Base-by-base conservation (phyloP, 2,888 invertebrate genomes). In the Frankliniella fusca region DNA sequence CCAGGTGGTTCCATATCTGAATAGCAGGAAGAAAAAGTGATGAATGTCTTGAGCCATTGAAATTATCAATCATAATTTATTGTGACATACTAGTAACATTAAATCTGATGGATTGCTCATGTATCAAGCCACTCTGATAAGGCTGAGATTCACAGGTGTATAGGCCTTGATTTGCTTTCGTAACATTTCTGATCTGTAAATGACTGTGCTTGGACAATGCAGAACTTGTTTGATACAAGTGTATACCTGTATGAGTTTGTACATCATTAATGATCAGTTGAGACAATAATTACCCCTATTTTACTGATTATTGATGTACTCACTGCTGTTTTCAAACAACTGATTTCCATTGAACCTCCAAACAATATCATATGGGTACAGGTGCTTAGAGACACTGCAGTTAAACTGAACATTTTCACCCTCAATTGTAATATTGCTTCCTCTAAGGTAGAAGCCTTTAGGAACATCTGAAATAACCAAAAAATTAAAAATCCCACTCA, bases 331-430 rank as follows among this genome's bases (percentile, higher is more conserved):
- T 27, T 23, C 70, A 12, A 7, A 12, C 2, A 76, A 12, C 27
- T 12, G 12, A 12, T 8, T 12, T 10, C 27, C 27, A 27, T 76
- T 23, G 12, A 76, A 76, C 27, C 27, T 87, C 93, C 93, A 93
- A 23, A 86, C 85, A 3, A 93, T 86, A 18, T 89, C 85, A 5
- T 88, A 86, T 0, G 90, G 88, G 84, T 89, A 91, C 83, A 90
- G 89, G 84, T 90, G 89, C 27, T 89, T 88, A 0, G 92, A 89
- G 0, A 91, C 92, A 3, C 90, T 91, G 86, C 94, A 94, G 9
- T 88, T 89, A 10, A 93, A 84, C 23, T 87, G 87, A 0, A 93
- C 86, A 82, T 89, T 86, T 84, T 93, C 93, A 0, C 91, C 91
- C 50, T 89, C 88, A 0, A 92, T 90, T 1, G 90, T 85, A 80